Evolutionary conservation across 92 coral and sea anemone genomes (phyloP).

Genomic region (Phenganax subtilis): DNA sequence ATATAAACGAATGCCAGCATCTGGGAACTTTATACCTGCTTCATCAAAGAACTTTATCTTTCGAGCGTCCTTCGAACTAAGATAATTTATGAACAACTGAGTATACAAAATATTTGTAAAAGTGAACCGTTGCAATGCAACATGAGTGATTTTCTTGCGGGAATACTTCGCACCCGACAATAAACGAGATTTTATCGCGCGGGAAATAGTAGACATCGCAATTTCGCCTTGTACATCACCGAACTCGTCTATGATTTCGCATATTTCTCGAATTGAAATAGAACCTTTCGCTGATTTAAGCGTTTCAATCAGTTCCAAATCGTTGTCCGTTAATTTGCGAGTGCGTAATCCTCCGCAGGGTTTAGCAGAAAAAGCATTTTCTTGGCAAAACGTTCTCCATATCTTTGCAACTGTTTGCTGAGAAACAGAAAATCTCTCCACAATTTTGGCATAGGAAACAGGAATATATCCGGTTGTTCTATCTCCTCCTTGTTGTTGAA

Average conservation of each 20-base stretch:
- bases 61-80: not conserved
- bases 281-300: not conserved
- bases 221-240: not conserved
- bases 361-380: no score
- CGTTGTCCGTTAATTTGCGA: not conserved
- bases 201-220: no score
- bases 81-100: not conserved
- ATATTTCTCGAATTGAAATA: not conserved
- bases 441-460: no score
- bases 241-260: not conserved
- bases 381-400: no score
- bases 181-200: not conserved
- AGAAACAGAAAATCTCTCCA: no score
- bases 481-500: no score
- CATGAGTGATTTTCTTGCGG: slow-evolving; percentile 1
- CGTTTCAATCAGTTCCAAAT: not conserved
- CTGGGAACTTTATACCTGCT: not conserved
- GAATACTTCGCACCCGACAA: not conserved
- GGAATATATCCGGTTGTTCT: no score
- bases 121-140: not conserved
- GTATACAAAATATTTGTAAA: not conserved
- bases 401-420: no score
- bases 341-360: no score
- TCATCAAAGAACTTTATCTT: not conserved
- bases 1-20: not conserved